phyloP scores from a whole-genome alignment of 1,140 invertebrate genomes.

The Tribolium castaneum region DNA sequence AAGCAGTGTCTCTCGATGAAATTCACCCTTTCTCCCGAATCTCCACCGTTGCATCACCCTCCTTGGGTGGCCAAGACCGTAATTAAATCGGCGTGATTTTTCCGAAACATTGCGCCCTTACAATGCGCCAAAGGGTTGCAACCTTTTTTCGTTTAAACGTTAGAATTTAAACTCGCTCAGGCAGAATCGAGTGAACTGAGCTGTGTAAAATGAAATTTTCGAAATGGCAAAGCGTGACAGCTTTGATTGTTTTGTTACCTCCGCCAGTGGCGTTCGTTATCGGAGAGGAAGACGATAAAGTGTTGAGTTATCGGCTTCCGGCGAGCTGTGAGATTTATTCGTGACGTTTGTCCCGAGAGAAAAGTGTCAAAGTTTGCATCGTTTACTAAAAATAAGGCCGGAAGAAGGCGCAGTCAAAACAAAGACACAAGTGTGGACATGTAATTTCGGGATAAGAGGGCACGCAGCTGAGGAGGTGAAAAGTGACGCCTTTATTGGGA shows the following conservation, averaged over 20 bases:
- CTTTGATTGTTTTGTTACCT: constrained; percentile 5
- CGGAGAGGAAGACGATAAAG: constrained; percentile 7
- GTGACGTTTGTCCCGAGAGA: constrained; percentile 58
- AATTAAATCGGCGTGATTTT: constrained; percentile 50
- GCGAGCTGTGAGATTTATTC: constrained; percentile 57
- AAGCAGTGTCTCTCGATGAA: constrained; percentile 52
- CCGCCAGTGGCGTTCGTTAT: background rate
- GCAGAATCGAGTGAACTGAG: constrained; percentile 44
- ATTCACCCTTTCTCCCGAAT: constrained; percentile 57
- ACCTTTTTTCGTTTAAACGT: constrained; percentile 47
- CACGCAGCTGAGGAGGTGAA: background rate
- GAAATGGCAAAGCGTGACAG: constrained; percentile 33
- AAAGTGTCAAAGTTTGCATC: constrained; percentile 55
- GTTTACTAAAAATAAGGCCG: constrained; percentile 54
- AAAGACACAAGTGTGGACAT: constrained; percentile 13
- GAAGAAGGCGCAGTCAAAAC: constrained; percentile 16
- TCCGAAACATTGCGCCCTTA: constrained; percentile 45
- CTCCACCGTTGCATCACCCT: constrained; percentile 38
- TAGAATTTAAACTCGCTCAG: constrained; percentile 44
- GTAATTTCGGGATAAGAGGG: constrained; percentile 7
- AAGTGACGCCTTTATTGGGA: background rate
- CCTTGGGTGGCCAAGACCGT: constrained; percentile 46
- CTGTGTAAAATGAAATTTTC: constrained; percentile 46
- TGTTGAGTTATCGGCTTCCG: constrained; percentile 58
- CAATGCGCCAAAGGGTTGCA: constrained; percentile 46